A percentile compares a stretch with the other conserved stretches of the same genome.
Conservation (phyloP, 2,888 invertebrate genomes). For the Ochropleura leucogaster region DNA sequence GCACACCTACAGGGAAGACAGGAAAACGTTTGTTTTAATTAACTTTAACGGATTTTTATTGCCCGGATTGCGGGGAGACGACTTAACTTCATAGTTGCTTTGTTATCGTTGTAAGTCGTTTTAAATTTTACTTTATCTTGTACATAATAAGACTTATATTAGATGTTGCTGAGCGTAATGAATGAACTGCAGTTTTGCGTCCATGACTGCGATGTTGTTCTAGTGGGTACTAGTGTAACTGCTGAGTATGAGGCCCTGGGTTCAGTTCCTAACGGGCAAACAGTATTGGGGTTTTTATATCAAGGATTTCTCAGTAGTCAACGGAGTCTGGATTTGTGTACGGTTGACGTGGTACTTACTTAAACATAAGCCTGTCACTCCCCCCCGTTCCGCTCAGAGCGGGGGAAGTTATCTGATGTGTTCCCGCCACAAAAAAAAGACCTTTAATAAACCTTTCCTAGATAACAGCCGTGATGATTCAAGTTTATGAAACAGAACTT, state of each 20-base stretch:
- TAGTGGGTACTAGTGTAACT: neutral
- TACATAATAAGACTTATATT: neutral
- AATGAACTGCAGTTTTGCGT: neutral
- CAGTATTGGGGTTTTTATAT: too few species aligned
- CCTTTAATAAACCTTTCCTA: too few species aligned
- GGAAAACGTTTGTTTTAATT: constrained; percentile 56
- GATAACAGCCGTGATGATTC: too few species aligned
- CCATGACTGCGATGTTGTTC: neutral
- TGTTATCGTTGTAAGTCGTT: neutral
- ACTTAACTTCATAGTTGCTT: constrained; percentile 3
- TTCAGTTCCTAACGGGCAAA: neutral
- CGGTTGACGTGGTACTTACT: too few species aligned
- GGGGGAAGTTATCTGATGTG: too few species aligned
- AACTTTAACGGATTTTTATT: constrained; percentile 52
- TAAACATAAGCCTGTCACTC: too few species aligned
- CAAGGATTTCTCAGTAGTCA: too few species aligned
- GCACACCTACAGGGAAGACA: constrained; percentile 47
- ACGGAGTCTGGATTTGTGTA: too few species aligned
- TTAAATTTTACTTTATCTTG: neutral
- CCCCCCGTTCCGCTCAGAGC: too few species aligned
- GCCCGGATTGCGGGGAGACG: constrained; percentile 34
- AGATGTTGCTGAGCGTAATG: neutral
- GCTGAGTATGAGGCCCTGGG: neutral
- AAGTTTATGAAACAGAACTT: too few species aligned
- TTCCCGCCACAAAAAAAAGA: too few species aligned